Evolutionary conservation across 2,113 vertebrate species (phyloP).

Genomic region (Macroglossus sobrinus): DNA sequence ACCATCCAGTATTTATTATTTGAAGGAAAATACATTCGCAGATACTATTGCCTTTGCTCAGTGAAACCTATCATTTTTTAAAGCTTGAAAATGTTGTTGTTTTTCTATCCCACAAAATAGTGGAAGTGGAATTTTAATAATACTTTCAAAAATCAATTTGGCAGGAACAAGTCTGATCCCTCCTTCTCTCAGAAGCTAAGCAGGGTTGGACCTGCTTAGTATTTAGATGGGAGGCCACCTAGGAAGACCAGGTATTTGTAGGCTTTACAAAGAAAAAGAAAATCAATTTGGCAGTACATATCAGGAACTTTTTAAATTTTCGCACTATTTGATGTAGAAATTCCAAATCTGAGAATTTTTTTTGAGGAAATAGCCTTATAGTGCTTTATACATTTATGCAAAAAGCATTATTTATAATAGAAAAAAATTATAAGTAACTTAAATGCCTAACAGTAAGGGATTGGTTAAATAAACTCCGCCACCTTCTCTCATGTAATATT

Average conservation of each 20-base stretch:
- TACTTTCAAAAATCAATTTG: neutral
- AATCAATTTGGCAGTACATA: neutral
- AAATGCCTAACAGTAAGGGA: neutral
- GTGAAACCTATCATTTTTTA: neutral
- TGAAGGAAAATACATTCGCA: conserved; percentile 12
- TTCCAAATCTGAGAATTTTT: conserved; percentile 29
- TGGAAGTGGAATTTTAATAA: conserved; percentile 10
- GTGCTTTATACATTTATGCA: neutral
- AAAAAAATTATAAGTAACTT: conserved; percentile 26
- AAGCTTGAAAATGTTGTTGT: neutral
- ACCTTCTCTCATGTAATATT: conserved; percentile 17
- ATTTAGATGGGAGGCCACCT: no score
- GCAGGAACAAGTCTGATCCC: no score
- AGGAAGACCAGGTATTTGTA: no score
- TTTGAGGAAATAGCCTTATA: neutral
- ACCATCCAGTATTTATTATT: neutral
- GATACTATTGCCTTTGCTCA: conserved; percentile 4
- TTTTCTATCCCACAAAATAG: neutral
- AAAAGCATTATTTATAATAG: conserved; percentile 29
- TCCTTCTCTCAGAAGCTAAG: no score
- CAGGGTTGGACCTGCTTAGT: no score
- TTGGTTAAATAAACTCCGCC: neutral
- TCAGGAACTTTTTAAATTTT: neutral
- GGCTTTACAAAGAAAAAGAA: no score
- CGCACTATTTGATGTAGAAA: neutral